phyloP scores from a whole-genome alignment of 1,140 invertebrate species.

The Marisa cornuarietis region DNA sequence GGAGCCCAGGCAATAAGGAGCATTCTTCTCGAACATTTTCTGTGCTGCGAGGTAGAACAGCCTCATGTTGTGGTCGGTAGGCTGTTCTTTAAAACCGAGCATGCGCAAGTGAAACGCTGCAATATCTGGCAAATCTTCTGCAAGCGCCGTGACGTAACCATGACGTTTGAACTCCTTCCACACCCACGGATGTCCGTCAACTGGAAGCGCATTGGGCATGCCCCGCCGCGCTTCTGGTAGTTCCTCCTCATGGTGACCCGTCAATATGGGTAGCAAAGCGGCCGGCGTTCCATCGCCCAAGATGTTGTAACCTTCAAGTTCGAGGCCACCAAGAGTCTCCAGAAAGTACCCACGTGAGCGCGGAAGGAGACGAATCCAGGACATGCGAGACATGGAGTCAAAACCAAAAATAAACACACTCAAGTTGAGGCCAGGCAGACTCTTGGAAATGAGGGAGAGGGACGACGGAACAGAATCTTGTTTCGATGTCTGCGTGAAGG shows the following conservation, averaged over 20 bases:
- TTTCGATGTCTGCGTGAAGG: neutral
- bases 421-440: conserved; percentile 48
- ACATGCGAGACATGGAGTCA: conserved; percentile 88
- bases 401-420: conserved; percentile 91
- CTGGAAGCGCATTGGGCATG: conserved; percentile 73
- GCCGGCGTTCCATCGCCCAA: conserved; percentile 93
- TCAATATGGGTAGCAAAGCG: conserved; percentile 88
- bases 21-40: conserved; percentile 69
- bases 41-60: conserved; percentile 78
- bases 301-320: conserved; percentile 86
- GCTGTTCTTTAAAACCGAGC: conserved; percentile 84
- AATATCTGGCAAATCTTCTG: conserved; percentile 83
- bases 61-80: conserved; percentile 91
- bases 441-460: no score
- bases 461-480: neutral
- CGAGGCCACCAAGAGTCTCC: conserved; percentile 74
- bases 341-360: conserved; percentile 81
- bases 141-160: conserved; percentile 80
- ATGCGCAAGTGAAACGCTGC: conserved; percentile 92
- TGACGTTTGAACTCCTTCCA: conserved; percentile 65
- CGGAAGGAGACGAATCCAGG: conserved; percentile 85
- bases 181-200: conserved; percentile 78
- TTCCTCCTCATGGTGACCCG: conserved; percentile 24
- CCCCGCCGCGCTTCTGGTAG: conserved; percentile 25
- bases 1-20: conserved; percentile 77